These are phyloP conservation scores for Gracilinanus agilis DNA, from an alignment of 2,113 vertebrate species.

Conservation along the genomic window DNA sequence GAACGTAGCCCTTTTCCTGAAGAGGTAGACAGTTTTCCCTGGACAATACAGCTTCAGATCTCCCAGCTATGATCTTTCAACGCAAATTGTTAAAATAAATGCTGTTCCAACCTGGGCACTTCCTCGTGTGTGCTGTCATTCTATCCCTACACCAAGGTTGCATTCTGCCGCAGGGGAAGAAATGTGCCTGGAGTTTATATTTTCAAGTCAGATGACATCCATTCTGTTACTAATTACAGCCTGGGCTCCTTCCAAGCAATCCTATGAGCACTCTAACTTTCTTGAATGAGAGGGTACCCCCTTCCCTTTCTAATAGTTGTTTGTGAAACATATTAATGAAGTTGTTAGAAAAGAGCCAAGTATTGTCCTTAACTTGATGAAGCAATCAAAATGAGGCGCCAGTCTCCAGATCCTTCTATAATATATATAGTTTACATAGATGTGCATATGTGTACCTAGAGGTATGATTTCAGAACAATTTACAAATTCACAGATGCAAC, in stretches of 20 bases:
- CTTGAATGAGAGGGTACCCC: conserved; percentile 32
- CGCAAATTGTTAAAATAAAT: neutral
- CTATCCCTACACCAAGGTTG: conserved; percentile 63
- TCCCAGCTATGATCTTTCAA: neutral
- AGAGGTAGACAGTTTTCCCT: neutral
- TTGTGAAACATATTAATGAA: conserved; percentile 42
- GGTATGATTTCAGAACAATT: neutral
- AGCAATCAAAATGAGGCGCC: neutral
- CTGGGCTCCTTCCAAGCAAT: conserved; percentile 50
- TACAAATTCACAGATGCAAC: neutral
- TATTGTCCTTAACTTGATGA: conserved; percentile 11
- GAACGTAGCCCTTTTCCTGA: conserved; percentile 13
- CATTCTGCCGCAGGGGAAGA: conserved; percentile 48
- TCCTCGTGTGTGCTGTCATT: conserved; percentile 27
- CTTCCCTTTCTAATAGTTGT: neutral
- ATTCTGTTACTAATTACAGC: conserved; percentile 47
- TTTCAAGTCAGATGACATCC: conserved; percentile 38
- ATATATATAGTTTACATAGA: conserved; percentile 13
- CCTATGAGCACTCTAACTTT: conserved; percentile 15
- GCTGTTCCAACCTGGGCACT: conserved; percentile 50
- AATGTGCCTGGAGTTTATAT: neutral
- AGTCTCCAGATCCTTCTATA: neutral
- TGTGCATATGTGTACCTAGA: too few species aligned
- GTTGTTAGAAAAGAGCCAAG: neutral
- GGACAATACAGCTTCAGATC: neutral